These are phyloP conservation scores for Lordiphosa stackelbergi DNA, from an alignment of 1,140 invertebrate genomes.

Conservation along the genomic window DNA sequence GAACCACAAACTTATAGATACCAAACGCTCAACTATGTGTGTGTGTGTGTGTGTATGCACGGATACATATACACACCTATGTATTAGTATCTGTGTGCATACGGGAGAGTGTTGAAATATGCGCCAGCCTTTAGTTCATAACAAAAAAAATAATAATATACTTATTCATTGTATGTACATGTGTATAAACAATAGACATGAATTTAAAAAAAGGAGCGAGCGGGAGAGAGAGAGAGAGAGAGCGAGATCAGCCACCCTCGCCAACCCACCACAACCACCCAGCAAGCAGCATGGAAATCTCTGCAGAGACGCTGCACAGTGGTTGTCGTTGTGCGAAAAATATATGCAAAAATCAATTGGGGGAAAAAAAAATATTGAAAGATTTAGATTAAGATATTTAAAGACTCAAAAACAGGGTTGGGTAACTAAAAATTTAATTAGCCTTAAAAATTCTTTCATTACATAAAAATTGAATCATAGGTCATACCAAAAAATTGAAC, in stretches of 20 bases:
- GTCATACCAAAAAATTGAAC: too few species aligned
- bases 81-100: constrained; percentile 10
- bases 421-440: too few species aligned
- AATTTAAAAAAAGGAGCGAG: constrained; percentile 25
- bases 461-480: too few species aligned
- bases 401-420: too few species aligned
- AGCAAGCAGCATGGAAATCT: constrained; percentile 40
- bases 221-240: constrained; percentile 28
- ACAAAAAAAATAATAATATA: constrained; percentile 14
- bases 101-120: constrained; percentile 27
- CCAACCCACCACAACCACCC: constrained; percentile 5
- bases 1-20: constrained; percentile 55
- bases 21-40: constrained; percentile 44
- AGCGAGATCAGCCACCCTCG: constrained; percentile 1
- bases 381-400: too few species aligned
- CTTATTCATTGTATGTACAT: constrained; percentile 15
- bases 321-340: background rate
- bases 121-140: constrained; percentile 20
- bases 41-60: constrained; percentile 21
- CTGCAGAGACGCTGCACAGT: constrained; percentile 21
- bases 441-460: too few species aligned
- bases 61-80: constrained; percentile 4
- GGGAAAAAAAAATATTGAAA: too few species aligned
- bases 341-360: too few species aligned
- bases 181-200: constrained; percentile 44